These are phyloP conservation scores for Idris sp. DNA, from an alignment of 1,140 invertebrate genomes.

Conservation along the genomic window DNA sequence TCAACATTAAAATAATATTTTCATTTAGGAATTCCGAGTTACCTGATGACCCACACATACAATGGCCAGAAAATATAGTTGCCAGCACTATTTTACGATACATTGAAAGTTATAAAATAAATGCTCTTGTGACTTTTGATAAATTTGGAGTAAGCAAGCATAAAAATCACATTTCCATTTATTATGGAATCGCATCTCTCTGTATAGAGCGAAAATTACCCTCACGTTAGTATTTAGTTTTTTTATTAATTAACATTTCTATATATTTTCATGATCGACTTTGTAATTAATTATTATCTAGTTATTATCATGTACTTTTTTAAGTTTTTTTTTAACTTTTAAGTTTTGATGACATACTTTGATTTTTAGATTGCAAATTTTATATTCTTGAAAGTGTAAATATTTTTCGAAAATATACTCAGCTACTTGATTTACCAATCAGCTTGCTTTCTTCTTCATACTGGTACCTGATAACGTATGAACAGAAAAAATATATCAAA, in stretches of 20 bases:
- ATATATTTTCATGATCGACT: too few relatives aligned
- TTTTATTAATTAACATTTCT: too few relatives aligned
- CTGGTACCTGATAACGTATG: slow-evolving; percentile 82
- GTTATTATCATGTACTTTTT: too few relatives aligned
- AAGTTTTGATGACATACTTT: too few relatives aligned
- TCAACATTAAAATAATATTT: slow-evolving; percentile 1
- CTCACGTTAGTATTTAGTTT: slow-evolving; percentile 78
- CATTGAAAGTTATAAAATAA: slow-evolving; percentile 86
- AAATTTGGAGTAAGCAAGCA: slow-evolving; percentile 92
- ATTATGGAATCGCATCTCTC: slow-evolving; percentile 87
- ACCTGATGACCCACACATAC: slow-evolving; percentile 84
- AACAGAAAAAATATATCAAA: slow-evolving; percentile 71
- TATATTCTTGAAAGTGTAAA: slow-evolving; percentile 91
- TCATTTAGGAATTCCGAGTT: slow-evolving; percentile 83
- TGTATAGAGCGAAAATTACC: slow-evolving; percentile 87
- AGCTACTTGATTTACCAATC: slow-evolving; percentile 88
- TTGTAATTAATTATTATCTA: too few relatives aligned
- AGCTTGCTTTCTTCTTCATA: slow-evolving; percentile 86
- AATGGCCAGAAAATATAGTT: slow-evolving; percentile 87
- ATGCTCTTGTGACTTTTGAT: slow-evolving; percentile 95
- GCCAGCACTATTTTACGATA: slow-evolving; percentile 85
- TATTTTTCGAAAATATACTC: slow-evolving; percentile 91
- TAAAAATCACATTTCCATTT: slow-evolving; percentile 91
- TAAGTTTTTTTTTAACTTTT: too few relatives aligned
- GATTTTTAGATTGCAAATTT: slow-evolving; percentile 87